Percentiles rank a stretch among this genome's conserved stretches.
phyloP scores from a whole-genome alignment of 2,888 invertebrate genomes.

The Plebejus anna region DNA sequence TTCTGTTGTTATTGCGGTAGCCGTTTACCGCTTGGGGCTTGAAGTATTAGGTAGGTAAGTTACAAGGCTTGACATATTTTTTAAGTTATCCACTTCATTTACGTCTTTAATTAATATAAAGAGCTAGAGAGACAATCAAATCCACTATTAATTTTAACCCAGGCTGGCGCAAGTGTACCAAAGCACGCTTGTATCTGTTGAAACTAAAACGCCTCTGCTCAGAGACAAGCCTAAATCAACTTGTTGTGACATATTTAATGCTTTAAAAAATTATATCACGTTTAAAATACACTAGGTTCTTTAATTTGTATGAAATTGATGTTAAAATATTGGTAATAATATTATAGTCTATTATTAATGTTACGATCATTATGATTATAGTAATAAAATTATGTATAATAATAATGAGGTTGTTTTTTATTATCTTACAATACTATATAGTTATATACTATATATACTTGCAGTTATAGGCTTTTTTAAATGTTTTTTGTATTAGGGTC shows the following conservation, averaged over 20 bases:
- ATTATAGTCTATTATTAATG: constrained; percentile 35
- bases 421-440: no score
- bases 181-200: no score
- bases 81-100: no score
- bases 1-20: no score
- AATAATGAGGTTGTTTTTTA: constrained; percentile 10
- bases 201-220: constrained; percentile 3
- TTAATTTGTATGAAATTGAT: constrained; percentile 32
- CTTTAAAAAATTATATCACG: constrained; percentile 45
- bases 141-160: neutral
- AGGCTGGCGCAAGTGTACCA: neutral
- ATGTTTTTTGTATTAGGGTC: no score
- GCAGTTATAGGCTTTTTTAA: no score
- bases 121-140: no score
- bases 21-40: no score
- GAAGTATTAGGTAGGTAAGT: no score
- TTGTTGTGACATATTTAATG: constrained; percentile 49
- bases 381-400: constrained; percentile 34
- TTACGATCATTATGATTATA: constrained; percentile 38
- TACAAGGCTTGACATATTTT: no score
- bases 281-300: constrained; percentile 19
- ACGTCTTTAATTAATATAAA: no score
- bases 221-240: constrained; percentile 31
- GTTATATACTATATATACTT: no score
- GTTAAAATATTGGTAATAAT: constrained; percentile 29